A percentile compares a stretch with the other conserved stretches of the same genome.
Evolutionary conservation across 2,888 invertebrate genomes (phyloP).

Genomic region (Scaptomyza flava): DNA sequence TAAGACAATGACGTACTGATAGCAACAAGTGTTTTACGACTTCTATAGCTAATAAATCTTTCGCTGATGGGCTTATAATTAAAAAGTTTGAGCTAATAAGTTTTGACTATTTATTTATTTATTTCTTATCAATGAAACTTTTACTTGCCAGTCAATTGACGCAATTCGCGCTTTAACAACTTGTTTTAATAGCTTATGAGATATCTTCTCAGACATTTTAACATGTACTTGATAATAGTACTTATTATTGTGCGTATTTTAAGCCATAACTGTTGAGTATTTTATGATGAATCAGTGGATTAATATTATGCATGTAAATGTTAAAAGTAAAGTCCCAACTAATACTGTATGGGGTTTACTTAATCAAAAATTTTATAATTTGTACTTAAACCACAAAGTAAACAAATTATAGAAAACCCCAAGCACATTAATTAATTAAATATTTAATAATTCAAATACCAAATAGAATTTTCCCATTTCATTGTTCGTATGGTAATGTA

Average conservation of each 20-base stretch:
- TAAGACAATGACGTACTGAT: slow-evolving; percentile 59
- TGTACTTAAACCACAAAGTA: background rate
- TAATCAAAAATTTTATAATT: background rate
- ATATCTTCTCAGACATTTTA: slow-evolving; percentile 30
- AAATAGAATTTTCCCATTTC: slow-evolving; percentile 14
- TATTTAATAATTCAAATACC: slow-evolving; percentile 2
- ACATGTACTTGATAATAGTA: slow-evolving; percentile 49
- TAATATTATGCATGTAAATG: background rate
- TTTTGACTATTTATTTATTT: too few species aligned
- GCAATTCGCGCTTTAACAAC: slow-evolving; percentile 34
- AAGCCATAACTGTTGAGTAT: slow-evolving; percentile 6
- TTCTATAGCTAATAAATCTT: slow-evolving; percentile 47
- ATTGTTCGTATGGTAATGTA: background rate
- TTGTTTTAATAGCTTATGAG: background rate
- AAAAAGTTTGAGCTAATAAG: background rate
- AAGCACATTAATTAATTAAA: background rate
- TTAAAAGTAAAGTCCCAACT: background rate
- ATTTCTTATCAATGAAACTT: slow-evolving; percentile 14
- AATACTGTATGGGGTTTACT: background rate
- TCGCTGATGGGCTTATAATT: slow-evolving; percentile 64
- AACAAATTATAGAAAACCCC: slow-evolving; percentile 22
- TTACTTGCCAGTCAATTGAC: slow-evolving; percentile 32
- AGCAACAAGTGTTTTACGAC: slow-evolving; percentile 56
- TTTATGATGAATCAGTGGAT: background rate
- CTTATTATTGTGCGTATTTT: slow-evolving; percentile 17